Evolutionary conservation across 2,888 invertebrate genomes (phyloP).

Genomic region (Drosophila melanosoma): DNA sequence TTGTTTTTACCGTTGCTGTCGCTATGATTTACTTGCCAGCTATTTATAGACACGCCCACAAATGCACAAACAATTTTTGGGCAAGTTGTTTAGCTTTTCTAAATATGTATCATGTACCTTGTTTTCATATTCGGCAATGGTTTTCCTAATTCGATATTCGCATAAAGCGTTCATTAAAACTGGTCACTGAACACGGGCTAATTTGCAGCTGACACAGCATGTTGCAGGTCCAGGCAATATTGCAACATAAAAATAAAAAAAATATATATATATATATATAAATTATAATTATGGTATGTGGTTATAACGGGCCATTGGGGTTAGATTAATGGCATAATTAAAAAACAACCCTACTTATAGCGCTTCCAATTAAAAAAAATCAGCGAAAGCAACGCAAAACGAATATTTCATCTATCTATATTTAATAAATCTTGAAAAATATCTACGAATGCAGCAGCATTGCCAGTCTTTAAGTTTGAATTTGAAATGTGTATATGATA

Average conservation of each 20-base stretch:
- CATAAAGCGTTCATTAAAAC: conserved; percentile 70
- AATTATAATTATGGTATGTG: conserved; percentile 42
- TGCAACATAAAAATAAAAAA: neutral
- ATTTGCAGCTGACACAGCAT: conserved; percentile 61
- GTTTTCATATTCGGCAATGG: conserved; percentile 16
- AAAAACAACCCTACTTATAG: conserved; percentile 36
- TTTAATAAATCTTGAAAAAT: neutral
- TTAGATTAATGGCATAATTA: conserved; percentile 61
- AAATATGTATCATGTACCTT: conserved; percentile 26
- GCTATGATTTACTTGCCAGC: conserved; percentile 58
- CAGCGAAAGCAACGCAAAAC: neutral
- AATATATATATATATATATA: conserved; percentile 6
- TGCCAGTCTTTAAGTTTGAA: neutral
- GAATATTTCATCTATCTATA: neutral
- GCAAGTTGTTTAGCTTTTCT: conserved; percentile 33
- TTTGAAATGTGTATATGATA: neutral
- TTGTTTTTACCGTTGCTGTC: conserved; percentile 29
- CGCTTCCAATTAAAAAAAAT: conserved; percentile 25
- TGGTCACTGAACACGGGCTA: conserved; percentile 70
- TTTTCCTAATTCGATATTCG: conserved; percentile 36
- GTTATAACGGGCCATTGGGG: conserved; percentile 46
- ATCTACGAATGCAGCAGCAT: neutral
- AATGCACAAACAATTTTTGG: conserved; percentile 10
- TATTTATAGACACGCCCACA: conserved; percentile 37
- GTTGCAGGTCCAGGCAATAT: conserved; percentile 24